Conservation (phyloP, 1,140 invertebrate species). For the Aphaenogaster ashmeadi region DNA sequence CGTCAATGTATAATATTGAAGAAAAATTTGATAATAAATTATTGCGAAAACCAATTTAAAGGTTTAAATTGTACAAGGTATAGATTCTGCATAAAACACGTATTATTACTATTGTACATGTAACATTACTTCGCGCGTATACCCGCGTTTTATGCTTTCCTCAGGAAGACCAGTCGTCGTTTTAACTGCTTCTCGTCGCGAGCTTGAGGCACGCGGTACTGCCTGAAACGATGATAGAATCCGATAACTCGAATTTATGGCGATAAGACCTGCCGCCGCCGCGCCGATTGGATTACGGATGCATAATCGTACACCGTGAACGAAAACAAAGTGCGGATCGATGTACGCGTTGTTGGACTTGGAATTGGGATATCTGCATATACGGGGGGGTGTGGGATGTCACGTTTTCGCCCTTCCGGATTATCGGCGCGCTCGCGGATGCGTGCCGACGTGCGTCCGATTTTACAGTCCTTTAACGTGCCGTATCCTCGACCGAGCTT, state of each 20-base stretch:
- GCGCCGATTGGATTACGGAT: slow-evolving; percentile 30
- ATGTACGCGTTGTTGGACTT: slow-evolving; percentile 9
- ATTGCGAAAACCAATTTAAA: neutral
- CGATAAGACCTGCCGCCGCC: neutral
- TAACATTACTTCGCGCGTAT: neutral
- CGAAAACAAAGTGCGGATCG: slow-evolving; percentile 28
- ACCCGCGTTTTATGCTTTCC: slow-evolving; percentile 5
- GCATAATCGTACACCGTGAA: slow-evolving; percentile 32
- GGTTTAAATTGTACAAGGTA: neutral
- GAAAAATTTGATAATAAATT: neutral
- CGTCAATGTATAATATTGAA: neutral
- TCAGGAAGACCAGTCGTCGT: neutral
- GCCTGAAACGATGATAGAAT: slow-evolving; percentile 3
- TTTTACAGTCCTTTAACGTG: slow-evolving; percentile 61
- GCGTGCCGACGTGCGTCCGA: slow-evolving; percentile 29
- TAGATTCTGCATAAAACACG: neutral
- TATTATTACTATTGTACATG: neutral
- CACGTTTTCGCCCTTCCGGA: slow-evolving; percentile 62
- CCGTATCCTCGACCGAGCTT: slow-evolving; percentile 60
- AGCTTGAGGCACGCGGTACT: neutral
- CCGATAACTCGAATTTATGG: slow-evolving; percentile 16
- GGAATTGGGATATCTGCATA: slow-evolving; percentile 40
- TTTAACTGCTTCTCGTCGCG: slow-evolving; percentile 9
- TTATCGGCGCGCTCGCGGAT: slow-evolving; percentile 45
- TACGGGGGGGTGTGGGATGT: neutral